Evolutionary conservation across 2,113 vertebrate genomes (phyloP).

Genomic region (Urocolius indicus): DNA sequence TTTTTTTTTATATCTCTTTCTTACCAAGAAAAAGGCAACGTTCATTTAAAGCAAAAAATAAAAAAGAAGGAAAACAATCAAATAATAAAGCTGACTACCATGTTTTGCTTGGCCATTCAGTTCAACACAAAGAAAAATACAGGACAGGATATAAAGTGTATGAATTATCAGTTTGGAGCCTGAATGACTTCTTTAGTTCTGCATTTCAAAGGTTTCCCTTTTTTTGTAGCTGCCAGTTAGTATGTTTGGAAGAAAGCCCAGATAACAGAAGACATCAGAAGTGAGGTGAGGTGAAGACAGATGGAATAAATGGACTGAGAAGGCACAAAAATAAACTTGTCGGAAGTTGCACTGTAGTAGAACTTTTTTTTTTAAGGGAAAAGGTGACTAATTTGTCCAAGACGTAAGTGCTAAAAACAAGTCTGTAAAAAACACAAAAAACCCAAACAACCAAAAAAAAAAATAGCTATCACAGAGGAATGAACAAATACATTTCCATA

Average conservation of each 20-base stretch:
- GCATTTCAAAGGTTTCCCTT: slow-evolving; percentile 60
- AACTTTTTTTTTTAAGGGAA: slow-evolving; percentile 26
- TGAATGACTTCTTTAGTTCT: slow-evolving; percentile 51
- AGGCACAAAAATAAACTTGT: slow-evolving; percentile 52
- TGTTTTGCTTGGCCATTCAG: slow-evolving; percentile 37
- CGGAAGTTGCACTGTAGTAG: slow-evolving; percentile 28
- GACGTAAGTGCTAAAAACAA: slow-evolving; percentile 15
- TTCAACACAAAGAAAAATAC: slow-evolving; percentile 27
- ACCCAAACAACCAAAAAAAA: background rate
- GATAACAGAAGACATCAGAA: slow-evolving; percentile 63
- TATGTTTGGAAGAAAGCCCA: slow-evolving; percentile 68
- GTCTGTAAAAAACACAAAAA: background rate
- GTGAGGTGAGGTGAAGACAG: slow-evolving; percentile 59
- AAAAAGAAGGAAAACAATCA: background rate
- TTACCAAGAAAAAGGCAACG: background rate
- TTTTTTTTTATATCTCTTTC: background rate
- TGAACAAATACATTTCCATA: background rate
- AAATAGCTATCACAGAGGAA: background rate
- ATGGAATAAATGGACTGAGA: slow-evolving; percentile 59
- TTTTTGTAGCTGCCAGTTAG: slow-evolving; percentile 54
- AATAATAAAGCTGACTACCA: background rate
- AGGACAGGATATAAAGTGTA: slow-evolving; percentile 48
- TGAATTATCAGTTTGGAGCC: slow-evolving; percentile 52
- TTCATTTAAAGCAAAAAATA: background rate
- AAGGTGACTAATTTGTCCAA: slow-evolving; percentile 39